Evolutionary conservation across 2,113 vertebrate genomes (phyloP), one percentile per base, ranked within the genome.

Genomic region (Leiothrix lutea): DNA sequence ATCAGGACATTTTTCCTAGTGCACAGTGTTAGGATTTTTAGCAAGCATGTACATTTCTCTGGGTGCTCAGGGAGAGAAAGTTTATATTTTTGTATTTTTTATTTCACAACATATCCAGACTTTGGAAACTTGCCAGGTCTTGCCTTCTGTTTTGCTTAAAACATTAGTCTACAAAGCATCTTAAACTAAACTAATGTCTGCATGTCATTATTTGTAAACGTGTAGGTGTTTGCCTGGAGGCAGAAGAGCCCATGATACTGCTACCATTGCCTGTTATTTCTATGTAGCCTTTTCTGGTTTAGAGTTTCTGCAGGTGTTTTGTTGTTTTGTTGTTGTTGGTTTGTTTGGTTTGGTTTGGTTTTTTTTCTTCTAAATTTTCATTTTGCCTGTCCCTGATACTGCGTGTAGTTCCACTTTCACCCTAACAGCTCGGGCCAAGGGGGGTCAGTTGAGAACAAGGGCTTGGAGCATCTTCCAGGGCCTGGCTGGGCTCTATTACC

Each of bases 141-240:
- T 81, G 58, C 69, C 40, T 80, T 86, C 80, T 87, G 77, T 71
- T 96, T 86, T 90, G 54, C 54, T 75, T 92, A 71, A 80, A 93
- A 86, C 25, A 28, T 77, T 71, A 44, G 36, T 53, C 53, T 70
- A 69, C 70, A 78, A 66, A 88, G 53, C 71, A 82, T 64, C 79
- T 90, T 71, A 70, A 92, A 90, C 62, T 57, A 70, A 93, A 85
- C 60, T 81, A 54, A 91, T 42, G 50, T 47, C 72, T 94, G 58
- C 56, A 40, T 75, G 58, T 61, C 62, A 72, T 86, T 91, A 50
- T 78, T 88, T 85, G 50, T 62, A 77, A 71, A 80, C 3, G 33
- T 51, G n/a, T 62, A 78, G 84, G 67, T 5, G 2, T 61, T 82
- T 67, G 64, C 77, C 38, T 62, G 58, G 62, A 94, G 62, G 73